These are phyloP conservation scores for Manduca sexta DNA, from an alignment of 1,140 invertebrate species.

Conservation along the genomic window DNA sequence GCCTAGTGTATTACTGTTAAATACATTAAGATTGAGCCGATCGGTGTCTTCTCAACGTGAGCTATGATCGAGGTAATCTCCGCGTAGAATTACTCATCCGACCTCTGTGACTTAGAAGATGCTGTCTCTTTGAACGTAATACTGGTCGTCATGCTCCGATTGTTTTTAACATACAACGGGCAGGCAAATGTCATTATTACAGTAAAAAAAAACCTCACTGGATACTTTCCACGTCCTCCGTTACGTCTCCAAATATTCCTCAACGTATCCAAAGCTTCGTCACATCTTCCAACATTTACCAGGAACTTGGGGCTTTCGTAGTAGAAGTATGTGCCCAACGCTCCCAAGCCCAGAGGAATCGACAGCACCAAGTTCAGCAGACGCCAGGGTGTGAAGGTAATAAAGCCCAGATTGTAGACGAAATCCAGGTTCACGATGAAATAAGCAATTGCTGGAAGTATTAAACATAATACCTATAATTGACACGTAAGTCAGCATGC, in stretches of 20 bases:
- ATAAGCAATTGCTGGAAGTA: conserved; percentile 46
- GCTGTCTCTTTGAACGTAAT: no score
- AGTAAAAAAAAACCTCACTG: conserved; percentile 16
- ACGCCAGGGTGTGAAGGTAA: conserved; percentile 14
- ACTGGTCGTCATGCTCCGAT: no score
- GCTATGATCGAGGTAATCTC: no score
- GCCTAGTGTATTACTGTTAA: no score
- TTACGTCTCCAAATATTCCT: conserved; percentile 65
- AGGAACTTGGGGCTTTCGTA: conserved; percentile 82
- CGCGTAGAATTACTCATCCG: no score
- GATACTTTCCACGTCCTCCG: conserved; percentile 38
- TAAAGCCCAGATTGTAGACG: neutral
- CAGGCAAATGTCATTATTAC: no score
- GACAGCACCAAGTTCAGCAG: conserved; percentile 7
- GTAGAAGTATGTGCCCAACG: conserved; percentile 71
- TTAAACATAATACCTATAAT: neutral
- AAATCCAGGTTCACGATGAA: conserved; percentile 32
- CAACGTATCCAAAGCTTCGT: conserved; percentile 70
- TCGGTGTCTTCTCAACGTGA: no score
- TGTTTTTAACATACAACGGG: no score
- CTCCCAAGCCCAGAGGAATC: conserved; percentile 43
- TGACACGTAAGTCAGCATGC: no score
- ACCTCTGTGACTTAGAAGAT: no score
- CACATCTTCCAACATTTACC: conserved; percentile 64
- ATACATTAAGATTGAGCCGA: no score